Conservation (phyloP, 2,797 vertebrate genomes). For the Pagetopsis macropterus region DNA sequence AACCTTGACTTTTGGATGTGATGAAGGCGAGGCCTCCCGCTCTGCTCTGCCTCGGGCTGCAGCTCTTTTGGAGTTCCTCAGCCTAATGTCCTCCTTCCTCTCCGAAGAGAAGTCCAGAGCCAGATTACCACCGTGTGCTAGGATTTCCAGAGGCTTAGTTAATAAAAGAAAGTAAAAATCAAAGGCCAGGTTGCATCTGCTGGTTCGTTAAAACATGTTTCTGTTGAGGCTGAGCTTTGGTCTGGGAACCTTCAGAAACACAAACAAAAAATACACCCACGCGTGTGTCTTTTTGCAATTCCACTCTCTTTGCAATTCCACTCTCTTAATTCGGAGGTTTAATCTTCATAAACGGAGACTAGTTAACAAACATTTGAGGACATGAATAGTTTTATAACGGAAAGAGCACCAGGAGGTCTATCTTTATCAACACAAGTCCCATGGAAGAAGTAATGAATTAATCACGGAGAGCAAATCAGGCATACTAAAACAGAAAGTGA, state of each 20-base stretch:
- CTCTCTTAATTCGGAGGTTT: not conserved
- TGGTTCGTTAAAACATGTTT: slow-evolving; percentile 4
- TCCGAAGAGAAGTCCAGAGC: slow-evolving; percentile 6
- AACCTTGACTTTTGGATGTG: slow-evolving; percentile 61
- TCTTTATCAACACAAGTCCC: slow-evolving; percentile 29
- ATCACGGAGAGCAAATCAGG: slow-evolving; percentile 29
- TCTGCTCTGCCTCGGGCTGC: slow-evolving; percentile 41
- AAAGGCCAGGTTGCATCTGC: slow-evolving; percentile 11
- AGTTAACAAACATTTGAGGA: not conserved
- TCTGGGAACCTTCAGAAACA: no score
- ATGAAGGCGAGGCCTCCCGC: slow-evolving; percentile 44
- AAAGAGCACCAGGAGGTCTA: slow-evolving; percentile 4
- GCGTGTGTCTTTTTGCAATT: not conserved
- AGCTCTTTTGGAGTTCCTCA: slow-evolving; percentile 21
- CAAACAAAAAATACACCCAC: not conserved
- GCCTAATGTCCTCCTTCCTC: slow-evolving; percentile 24
- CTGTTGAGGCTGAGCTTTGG: not conserved
- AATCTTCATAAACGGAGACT: not conserved
- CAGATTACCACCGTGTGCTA: not conserved
- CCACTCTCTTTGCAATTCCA: not conserved
- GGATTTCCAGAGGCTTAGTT: not conserved
- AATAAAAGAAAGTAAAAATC: slow-evolving; percentile 10
- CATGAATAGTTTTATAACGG: not conserved
- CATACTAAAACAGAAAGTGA: slow-evolving; percentile 21
- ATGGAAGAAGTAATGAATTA: slow-evolving; percentile 32